Conservation (phyloP, 53 echinoderm and acorn worm species). For the Patiria pectinifera region DNA sequence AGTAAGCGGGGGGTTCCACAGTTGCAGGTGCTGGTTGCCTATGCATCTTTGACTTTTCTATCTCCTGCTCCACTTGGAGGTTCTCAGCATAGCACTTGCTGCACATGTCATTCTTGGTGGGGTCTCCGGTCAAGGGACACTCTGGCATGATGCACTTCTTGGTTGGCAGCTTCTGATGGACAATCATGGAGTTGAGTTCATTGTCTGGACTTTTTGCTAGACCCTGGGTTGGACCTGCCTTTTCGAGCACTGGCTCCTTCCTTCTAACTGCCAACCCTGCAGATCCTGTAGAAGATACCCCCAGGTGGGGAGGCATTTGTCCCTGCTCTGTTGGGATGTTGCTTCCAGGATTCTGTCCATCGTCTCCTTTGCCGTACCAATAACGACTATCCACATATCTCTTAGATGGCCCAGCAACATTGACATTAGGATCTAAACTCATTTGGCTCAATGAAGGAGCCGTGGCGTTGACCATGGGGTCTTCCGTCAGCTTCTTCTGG, state of each 20-base stretch:
- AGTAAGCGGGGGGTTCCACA: not conserved
- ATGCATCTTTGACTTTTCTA: slow-evolving; percentile 6
- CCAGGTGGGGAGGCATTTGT: no score
- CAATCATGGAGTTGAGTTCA: slow-evolving; percentile 56
- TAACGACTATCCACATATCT: not conserved
- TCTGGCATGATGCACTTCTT: slow-evolving; percentile 90
- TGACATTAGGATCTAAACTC: slow-evolving; percentile 8
- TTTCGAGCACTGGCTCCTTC: not conserved
- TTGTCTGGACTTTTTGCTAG: slow-evolving; percentile 2
- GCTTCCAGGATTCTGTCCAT: not conserved
- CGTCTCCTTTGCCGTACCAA: not conserved
- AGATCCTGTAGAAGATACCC: slow-evolving; percentile 5
- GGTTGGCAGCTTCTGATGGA: slow-evolving; percentile 54
- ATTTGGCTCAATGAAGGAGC: slow-evolving; percentile 63
- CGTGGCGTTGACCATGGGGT: not conserved
- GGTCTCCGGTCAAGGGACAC: slow-evolving; percentile 88
- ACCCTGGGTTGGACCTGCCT: not conserved
- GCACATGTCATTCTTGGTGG: slow-evolving; percentile 75
- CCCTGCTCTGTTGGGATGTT: not conserved
- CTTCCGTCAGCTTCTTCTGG: slow-evolving; percentile 22
- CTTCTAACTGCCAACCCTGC: not conserved
- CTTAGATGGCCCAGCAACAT: not conserved
- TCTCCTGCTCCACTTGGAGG: slow-evolving; percentile 28
- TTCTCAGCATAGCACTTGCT: slow-evolving; percentile 75
- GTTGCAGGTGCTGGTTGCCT: not conserved